Base-by-base conservation (phyloP, 2,797 vertebrate genomes). In the Paramormyrops hopkinsi region DNA sequence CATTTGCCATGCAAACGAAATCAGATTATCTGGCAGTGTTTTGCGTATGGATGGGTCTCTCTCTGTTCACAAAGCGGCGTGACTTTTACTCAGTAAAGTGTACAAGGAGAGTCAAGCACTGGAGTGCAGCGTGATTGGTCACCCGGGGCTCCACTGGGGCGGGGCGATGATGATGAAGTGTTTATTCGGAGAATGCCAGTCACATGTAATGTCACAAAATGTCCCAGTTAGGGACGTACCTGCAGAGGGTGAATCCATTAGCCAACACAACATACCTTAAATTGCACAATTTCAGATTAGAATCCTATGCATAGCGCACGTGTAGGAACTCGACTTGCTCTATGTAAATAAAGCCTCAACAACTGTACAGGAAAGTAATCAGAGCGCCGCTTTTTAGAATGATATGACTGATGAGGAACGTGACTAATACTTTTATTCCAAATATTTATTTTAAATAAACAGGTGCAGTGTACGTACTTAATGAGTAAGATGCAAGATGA, bases 1-100 rank as follows among this genome's bases (percentile, higher is more conserved):
- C 96, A 95, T 95, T 96, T 95, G 97, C 97, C 97, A 97, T 97
- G 97, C 97, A 96, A 96, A 95, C 95, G 96, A 96, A 97, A 98
- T 97, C 96, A 95, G 73, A 96, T 96, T 96, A 93, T 97, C 97
- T 96, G 95, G 96, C 96, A 96, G 96, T 96, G 93, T 95, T 79
- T 96, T 97, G 96, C 96, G 96, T 96, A 95, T 94, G 96, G 97
- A 97, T 96, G 95, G 95, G 95, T 95, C 95, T 96, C 95, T 96
- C 94, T 94, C 94, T 93, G 94, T 94, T 93, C 94, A 92, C 95
- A 95, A 94, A 95, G 96, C 97, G 96, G 96, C 96, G 97, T 96
- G 96, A 96, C 97, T 98, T 95, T 96, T 96, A 96, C 96, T 97
- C 96, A 94, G 95, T 97, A 95, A 95, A 96, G 97, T 97, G 96